A percentile compares a stretch with the other conserved stretches of the same genome.
Evolutionary conservation across 2,797 vertebrate species (phyloP).

Genomic region (Columba guinea): DNA sequence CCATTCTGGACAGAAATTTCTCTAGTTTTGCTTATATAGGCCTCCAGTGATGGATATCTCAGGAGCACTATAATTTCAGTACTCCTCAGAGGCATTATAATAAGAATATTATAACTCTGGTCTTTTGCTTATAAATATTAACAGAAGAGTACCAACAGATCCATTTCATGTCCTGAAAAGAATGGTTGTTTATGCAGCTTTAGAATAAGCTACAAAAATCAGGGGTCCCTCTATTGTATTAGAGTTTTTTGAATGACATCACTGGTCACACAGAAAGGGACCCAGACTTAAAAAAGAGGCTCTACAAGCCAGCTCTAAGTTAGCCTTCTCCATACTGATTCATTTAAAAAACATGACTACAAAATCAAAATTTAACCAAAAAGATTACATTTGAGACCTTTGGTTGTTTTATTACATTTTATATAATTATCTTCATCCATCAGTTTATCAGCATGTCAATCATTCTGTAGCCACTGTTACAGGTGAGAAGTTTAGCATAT

Average conservation of each 20-base stretch:
- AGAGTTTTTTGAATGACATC: neutral
- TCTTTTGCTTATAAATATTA: neutral
- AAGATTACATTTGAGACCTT: neutral
- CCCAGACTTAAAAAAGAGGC: neutral
- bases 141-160: neutral
- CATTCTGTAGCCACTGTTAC: neutral
- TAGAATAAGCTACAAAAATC: neutral
- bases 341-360: neutral
- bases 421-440: neutral
- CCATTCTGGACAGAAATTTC: neutral
- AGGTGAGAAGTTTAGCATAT: neutral
- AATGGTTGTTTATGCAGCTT: neutral
- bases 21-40: neutral
- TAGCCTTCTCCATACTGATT: neutral
- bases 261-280: neutral
- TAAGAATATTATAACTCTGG: neutral
- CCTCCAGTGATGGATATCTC: neutral
- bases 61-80: neutral
- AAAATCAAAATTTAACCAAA: neutral
- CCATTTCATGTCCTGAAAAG: neutral
- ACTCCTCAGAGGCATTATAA: neutral
- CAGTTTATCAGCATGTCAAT: neutral
- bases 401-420: neutral
- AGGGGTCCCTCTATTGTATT: neutral
- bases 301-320: neutral